phyloP scores from a whole-genome alignment of 2,113 vertebrate species.

The Megaceryle maxima region DNA sequence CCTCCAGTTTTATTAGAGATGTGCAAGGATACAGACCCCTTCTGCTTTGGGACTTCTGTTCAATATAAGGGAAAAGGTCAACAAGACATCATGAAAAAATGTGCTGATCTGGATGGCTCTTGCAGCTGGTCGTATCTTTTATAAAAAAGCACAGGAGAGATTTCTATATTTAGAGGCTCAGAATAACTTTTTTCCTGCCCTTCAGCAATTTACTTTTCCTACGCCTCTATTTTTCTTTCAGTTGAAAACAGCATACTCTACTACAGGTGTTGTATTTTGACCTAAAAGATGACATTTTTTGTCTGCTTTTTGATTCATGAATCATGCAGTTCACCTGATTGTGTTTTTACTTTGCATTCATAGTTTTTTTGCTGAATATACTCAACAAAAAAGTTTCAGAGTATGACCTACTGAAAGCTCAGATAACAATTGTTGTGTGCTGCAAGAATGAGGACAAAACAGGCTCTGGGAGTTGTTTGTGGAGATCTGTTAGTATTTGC shows the following conservation, averaged over 20 bases:
- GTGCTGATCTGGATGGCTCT: background rate
- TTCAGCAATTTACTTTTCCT: constrained; percentile 3
- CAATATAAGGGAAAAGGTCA: constrained; percentile 16
- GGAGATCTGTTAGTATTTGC: background rate
- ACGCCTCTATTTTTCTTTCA: background rate
- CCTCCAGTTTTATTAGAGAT: background rate
- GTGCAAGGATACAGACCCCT: background rate
- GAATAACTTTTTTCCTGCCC: background rate
- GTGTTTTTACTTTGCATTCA: background rate
- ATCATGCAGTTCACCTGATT: background rate
- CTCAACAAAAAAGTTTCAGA: background rate
- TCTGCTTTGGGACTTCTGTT: constrained; percentile 5
- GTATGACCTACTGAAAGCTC: background rate
- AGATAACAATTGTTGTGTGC: background rate
- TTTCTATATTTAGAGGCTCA: constrained; percentile 27
- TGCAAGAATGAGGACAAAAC: background rate
- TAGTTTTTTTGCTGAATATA: background rate
- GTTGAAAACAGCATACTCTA: background rate
- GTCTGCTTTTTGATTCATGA: background rate
- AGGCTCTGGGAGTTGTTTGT: background rate
- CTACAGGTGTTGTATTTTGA: background rate
- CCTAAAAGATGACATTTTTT: background rate
- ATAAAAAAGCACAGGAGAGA: background rate
- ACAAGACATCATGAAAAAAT: constrained; percentile 25
- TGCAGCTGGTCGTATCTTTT: background rate